Evolutionary conservation across 2,888 invertebrate genomes (phyloP), one percentile per base, ranked within the genome.

Genomic region (Dione juno): DNA sequence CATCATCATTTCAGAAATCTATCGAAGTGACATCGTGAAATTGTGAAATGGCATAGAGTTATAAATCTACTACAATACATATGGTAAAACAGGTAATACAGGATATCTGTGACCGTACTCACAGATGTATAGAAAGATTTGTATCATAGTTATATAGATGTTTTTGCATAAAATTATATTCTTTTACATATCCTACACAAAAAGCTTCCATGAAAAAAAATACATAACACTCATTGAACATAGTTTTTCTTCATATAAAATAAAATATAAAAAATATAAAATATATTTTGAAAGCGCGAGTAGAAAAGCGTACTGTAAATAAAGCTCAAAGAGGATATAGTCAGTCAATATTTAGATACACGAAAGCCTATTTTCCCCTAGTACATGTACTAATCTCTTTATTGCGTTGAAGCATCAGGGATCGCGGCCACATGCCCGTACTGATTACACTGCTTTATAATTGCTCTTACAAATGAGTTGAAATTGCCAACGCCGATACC

Each of bases 371-470:
- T 72, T 70, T 74, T 75, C 70, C 68, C 72, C 73, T 28, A 41
- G 61, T 41, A 54, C 48, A 40, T 63, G 71, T 76, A 78, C 80
- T 83, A 83, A 83, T 82, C 81, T 80, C 77, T 81, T 80, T 80
- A 82, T 81, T 79, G 80, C 75, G 70, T 74, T 71, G 75, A 75
- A 67, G 79, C 78, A 78, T 77, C 79, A 76, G 77, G 77, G 74
- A 74, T 70, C 78, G 78, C 76, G 79, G 84, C 83, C 84, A 79
- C 84, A 80, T 80, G 76, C 77, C 75, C 81, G 75, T 79, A 80
- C 89, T 90, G 90, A 92, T 92, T 92, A 90, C 86, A 83, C 81
- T 71, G 80, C 79, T 85, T 87, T 88, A 90, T 92, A 91, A 92
- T 92, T 90, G 87, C 88, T 85, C 88, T 87, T 88, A 88, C 89